Percentiles rank a stretch among this genome's conserved stretches.
These are phyloP conservation scores for Cephalotes varians DNA, from an alignment of 2,888 invertebrate genomes.

Conservation along the genomic window DNA sequence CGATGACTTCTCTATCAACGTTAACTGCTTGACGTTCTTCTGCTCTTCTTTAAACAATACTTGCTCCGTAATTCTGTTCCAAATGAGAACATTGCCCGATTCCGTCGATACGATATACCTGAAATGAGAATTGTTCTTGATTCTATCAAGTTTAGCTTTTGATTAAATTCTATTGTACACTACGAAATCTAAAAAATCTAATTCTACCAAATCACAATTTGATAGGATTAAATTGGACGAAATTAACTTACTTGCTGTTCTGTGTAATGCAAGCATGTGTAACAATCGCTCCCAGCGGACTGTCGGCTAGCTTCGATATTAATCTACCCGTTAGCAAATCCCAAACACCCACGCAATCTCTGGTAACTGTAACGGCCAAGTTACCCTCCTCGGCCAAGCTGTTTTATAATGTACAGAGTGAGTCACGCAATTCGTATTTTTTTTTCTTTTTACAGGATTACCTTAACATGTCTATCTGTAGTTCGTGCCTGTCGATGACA, in stretches of 20 bases:
- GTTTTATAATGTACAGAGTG: neutral
- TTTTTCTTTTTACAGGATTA: conserved; percentile 80
- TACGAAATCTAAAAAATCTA: neutral
- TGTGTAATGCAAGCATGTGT: conserved; percentile 96
- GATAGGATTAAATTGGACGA: neutral
- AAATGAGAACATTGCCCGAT: conserved; percentile 95
- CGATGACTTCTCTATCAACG: conserved; percentile 91
- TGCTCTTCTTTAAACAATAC: conserved; percentile 94
- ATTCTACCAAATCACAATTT: neutral
- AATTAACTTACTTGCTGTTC: conserved; percentile 89
- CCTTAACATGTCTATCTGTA: conserved; percentile 97
- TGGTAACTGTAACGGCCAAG: conserved; percentile 96
- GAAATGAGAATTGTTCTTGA: conserved; percentile 56
- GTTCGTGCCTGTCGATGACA: conserved; percentile 97
- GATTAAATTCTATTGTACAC: neutral
- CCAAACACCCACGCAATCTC: conserved; percentile 98
- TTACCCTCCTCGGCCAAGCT: conserved; percentile 93
- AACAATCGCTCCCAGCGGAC: conserved; percentile 96
- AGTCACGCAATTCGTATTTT: neutral
- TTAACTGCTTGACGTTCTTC: conserved; percentile 91
- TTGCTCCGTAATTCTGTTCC: conserved; percentile 92
- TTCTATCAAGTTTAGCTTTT: neutral
- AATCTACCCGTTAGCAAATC: conserved; percentile 94
- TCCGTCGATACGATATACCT: conserved; percentile 95
- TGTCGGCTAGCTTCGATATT: conserved; percentile 95